Evolutionary conservation across 2,888 invertebrate species (phyloP).

Genomic region (Hanleya hanleyi): DNA sequence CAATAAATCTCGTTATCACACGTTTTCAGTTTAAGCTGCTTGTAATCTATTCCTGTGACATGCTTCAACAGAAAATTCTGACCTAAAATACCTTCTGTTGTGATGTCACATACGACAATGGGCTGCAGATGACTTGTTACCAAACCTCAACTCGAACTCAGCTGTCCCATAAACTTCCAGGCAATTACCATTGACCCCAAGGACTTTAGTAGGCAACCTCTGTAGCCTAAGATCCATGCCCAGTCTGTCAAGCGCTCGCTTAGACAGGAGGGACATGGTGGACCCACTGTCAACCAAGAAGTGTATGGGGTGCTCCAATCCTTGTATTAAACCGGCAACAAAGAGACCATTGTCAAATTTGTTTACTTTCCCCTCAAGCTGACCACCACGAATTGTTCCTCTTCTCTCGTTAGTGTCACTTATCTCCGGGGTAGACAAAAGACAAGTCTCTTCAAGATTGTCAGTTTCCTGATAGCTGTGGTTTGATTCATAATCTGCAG

Average conservation of each 20-base stretch:
- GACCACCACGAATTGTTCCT: neutral
- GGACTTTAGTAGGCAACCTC: neutral
- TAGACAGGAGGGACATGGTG: neutral
- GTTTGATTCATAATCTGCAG: too few relatives aligned
- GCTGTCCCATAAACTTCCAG: neutral
- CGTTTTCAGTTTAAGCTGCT: neutral
- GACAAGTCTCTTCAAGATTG: too few relatives aligned
- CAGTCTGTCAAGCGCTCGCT: neutral
- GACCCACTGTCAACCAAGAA: conserved; percentile 10
- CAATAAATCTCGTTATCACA: neutral
- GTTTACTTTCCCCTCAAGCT: neutral
- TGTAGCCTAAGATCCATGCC: neutral
- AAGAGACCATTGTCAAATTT: conserved; percentile 8
- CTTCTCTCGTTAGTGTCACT: too few relatives aligned
- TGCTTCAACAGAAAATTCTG: conserved; percentile 8
- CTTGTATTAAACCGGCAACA: neutral
- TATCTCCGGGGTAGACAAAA: too few relatives aligned
- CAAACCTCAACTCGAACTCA: neutral
- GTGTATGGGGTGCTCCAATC: neutral
- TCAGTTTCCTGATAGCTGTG: too few relatives aligned
- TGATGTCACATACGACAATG: conserved; percentile 5
- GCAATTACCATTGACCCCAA: neutral
- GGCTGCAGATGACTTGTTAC: neutral
- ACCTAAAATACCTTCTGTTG: neutral
- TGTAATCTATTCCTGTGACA: neutral